These are phyloP conservation scores for Tribolium madens DNA, from an alignment of 1,140 invertebrate genomes.

Conservation along the genomic window DNA sequence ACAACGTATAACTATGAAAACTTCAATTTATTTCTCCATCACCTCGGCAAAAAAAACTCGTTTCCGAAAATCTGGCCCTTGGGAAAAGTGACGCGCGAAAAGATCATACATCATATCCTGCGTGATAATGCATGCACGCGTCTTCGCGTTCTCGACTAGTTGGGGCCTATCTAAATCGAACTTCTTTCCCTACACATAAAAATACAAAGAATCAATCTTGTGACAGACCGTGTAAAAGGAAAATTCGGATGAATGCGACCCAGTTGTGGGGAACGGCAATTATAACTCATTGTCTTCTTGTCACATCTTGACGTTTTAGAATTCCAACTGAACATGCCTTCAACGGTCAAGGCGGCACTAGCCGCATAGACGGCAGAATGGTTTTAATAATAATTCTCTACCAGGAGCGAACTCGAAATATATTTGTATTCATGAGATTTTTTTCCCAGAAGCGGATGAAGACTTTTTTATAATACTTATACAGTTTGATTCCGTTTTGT, in stretches of 20 bases:
- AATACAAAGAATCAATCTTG: conserved; percentile 27
- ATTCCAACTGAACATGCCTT: conserved; percentile 14
- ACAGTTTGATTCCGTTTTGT: no score
- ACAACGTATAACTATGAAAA: conserved; percentile 53
- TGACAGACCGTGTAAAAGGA: neutral
- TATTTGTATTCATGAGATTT: neutral
- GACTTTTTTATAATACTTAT: neutral
- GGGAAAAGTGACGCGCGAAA: conserved; percentile 53
- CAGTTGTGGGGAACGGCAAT: conserved; percentile 29
- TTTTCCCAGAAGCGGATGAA: neutral
- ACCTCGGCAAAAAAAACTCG: conserved; percentile 57
- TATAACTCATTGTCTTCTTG: conserved; percentile 35
- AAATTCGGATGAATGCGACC: conserved; percentile 35
- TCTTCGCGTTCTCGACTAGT: conserved; percentile 49
- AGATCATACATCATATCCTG: conserved; percentile 56
- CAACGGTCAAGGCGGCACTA: conserved; percentile 18
- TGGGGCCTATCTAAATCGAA: conserved; percentile 18
- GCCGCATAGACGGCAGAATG: neutral
- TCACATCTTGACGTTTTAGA: conserved; percentile 25
- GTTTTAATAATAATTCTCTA: conserved; percentile 12
- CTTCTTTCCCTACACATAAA: conserved; percentile 6
- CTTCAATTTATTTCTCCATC: conserved; percentile 56
- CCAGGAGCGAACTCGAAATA: neutral
- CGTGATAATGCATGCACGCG: conserved; percentile 56
- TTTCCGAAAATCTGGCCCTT: conserved; percentile 58